A percentile compares a stretch with the other conserved stretches of the same genome.
Evolutionary conservation across 2,113 vertebrate species (phyloP).

Genomic region (Balaeniceps rex): DNA sequence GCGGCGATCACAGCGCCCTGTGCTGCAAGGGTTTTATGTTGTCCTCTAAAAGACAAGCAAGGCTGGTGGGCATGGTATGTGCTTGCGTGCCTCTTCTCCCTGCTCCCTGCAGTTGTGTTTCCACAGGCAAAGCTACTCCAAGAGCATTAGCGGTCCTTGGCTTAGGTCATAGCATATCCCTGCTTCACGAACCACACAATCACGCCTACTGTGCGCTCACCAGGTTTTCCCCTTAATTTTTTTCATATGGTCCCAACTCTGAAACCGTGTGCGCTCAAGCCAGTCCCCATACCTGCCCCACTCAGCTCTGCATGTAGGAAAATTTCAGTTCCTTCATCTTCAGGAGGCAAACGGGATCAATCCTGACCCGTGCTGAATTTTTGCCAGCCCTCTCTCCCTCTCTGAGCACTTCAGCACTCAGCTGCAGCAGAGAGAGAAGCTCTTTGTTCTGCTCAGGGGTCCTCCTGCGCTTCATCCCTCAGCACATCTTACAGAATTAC

Average conservation of each 20-base stretch:
- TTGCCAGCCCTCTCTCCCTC: not conserved
- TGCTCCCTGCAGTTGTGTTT: not conserved
- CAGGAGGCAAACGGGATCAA: not conserved
- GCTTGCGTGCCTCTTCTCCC: rapidly evolving
- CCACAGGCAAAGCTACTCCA: not conserved
- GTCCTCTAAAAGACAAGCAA: not conserved
- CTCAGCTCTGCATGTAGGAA: not conserved
- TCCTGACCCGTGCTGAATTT: not conserved
- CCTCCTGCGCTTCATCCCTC: not conserved
- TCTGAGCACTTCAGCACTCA: not conserved
- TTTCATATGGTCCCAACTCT: not conserved
- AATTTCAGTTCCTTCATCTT: not conserved
- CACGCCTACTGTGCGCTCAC: not conserved
- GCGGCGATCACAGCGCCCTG: not conserved
- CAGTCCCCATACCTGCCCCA: not conserved
- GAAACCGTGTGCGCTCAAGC: not conserved
- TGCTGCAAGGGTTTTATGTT: not conserved
- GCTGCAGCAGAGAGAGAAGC: not conserved
- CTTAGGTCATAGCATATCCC: not conserved
- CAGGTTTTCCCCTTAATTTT: not conserved
- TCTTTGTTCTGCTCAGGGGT: constrained; percentile 22
- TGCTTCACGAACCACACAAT: not conserved
- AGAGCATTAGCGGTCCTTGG: not conserved
- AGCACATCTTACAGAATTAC: constrained; percentile 9
- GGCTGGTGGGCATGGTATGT: rapidly evolving